Base-by-base conservation (phyloP, 2,113 vertebrate species). In the Opisthocomus hoazin region DNA sequence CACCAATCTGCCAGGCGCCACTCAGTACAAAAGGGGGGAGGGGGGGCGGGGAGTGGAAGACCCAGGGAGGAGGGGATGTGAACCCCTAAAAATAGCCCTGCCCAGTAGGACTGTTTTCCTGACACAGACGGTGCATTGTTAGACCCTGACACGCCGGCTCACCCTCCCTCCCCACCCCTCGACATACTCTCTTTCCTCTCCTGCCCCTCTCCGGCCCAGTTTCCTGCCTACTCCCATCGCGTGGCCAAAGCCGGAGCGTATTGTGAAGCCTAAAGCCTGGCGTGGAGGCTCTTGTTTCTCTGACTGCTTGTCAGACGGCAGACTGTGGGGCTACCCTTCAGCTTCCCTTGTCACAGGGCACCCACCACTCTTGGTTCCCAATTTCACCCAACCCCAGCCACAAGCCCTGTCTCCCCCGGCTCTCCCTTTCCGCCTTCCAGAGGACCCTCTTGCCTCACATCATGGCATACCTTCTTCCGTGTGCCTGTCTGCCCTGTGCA, bases 81-180 rank as follows among this genome's bases (percentile, higher is more conserved):
- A 68, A 94, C 93, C 94, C 96, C 98, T 98, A 98, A 98, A 98
- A 98, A 98, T 98, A 98, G 97, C 94, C 61, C 41, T 92, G 87
- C 91, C 15, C 3, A 95, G 93, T 96, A 94, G 41, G 71, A 97
- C 92, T 97, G 93, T 97, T 98, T 98, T 98, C 98, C 98, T 97
- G 96, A 97, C 82, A 97, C 97, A 95, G 92, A 97, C 94, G 1
- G 95, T 97, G 96, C 97, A 97, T 98, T 97, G 97, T 98, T 97
- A 97, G 96, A 86, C 88, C 93, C 95, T 95, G 90, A 97, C 68
- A 96, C 68, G 13, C 81, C 73, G 65, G n/a, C 63, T 87, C 94
- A 84, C 90, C 78, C 92, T 85, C 75, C 73, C 84, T 90, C 87
- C 79, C 82, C 84, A 64, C 66, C 90, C 87, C 69, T 86, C 58